Evolutionary conservation across 2,113 vertebrate species (phyloP).

Genomic region (Sphaerodactylus townsendi): DNA sequence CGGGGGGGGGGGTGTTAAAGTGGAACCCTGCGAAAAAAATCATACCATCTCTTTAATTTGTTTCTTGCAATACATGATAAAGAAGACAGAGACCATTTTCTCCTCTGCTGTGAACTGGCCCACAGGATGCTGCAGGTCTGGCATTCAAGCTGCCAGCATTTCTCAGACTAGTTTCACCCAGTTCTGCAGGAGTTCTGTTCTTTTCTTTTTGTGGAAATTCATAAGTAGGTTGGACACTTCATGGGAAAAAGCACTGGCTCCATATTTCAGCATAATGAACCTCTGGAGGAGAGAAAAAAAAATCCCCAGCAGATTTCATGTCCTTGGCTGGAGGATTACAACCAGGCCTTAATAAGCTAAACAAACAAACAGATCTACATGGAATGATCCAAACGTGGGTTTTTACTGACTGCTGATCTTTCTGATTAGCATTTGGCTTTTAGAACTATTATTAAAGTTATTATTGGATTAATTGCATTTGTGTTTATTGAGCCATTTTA

Average conservation of each 20-base stretch:
- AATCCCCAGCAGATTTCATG: neutral
- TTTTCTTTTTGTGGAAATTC: neutral
- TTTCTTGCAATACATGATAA: neutral
- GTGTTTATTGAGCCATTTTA: neutral
- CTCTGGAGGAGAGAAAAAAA: constrained; percentile 3
- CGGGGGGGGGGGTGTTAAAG: neutral
- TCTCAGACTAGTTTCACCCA: neutral
- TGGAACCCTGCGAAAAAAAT: neutral
- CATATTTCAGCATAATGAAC: constrained; percentile 7
- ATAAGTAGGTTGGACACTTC: neutral
- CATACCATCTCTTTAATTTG: neutral
- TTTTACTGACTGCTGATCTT: neutral
- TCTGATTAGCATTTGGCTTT: constrained; percentile 8
- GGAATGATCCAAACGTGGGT: neutral
- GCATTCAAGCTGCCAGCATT: neutral
- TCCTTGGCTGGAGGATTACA: constrained; percentile 1
- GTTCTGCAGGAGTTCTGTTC: neutral
- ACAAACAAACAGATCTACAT: neutral
- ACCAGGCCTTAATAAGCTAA: neutral
- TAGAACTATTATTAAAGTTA: neutral
- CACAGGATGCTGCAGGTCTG: neutral
- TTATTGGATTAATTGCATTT: constrained; percentile 1
- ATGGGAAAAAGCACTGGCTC: neutral
- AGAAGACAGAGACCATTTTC: neutral
- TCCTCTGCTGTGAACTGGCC: neutral